Evolutionary conservation across 2,797 vertebrate species (phyloP), one percentile per base, ranked within the genome.

Genomic region (Perdix hodgsoniae): DNA sequence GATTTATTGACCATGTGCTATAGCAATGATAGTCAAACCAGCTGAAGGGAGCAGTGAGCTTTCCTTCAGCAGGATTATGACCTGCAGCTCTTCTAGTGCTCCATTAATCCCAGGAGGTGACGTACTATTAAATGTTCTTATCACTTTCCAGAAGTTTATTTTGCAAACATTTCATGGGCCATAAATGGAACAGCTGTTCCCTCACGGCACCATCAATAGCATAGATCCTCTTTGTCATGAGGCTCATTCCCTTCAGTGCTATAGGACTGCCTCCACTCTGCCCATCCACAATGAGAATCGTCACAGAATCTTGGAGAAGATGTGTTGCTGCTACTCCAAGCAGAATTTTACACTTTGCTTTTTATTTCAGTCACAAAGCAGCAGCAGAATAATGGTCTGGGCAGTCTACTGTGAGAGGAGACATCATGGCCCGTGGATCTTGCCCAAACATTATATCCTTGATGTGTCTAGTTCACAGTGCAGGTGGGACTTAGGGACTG

Each of bases 141-240:
- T 72, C 79, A 73, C 74, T 5, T 86, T 86, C 50, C 91, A 88
- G 73, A 92, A 71, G 44, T 86, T 86, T 81, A 76, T 94, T 90
- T 95, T 10, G n/a, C 78, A 83, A 83, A 49, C 79, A 64, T 90
- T 92, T 88, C 31, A 83, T 54, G 60, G 66, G 19, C 50, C 1
- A 0, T 57, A 91, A 93, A 31, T 83, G 54, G 93, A 81, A 63
- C 82, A 92, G 88, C 86, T 95, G 76, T 66, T 94, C 82, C 79
- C 70, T 81, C 0, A 11, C 0, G 18, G 27, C 73, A 24, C 60
- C 2, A 7, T 66, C 60, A 88, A 81, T 78, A 91, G 44, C 70
- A 76, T 2, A 2, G 31, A 16, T 88, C 49, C 42, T 52, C 24
- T 70, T 75, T 29, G 17, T 31, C 0, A 3, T 10, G 54, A 75